Evolutionary conservation across 2,113 vertebrate species (phyloP), one percentile per base, ranked within the genome.

Genomic region (Plotosus lineatus): DNA sequence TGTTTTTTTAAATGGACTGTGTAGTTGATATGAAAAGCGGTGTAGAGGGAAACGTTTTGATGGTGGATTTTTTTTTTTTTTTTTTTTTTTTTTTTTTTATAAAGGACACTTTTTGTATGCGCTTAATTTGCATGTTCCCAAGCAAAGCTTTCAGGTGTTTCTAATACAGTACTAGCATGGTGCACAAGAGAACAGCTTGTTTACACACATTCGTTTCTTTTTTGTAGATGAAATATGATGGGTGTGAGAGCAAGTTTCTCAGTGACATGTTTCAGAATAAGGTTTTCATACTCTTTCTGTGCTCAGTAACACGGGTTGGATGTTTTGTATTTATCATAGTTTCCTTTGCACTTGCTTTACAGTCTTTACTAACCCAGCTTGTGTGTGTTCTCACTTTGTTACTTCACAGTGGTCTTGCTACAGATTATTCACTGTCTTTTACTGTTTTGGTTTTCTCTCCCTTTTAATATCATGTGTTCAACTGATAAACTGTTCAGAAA

Each of bases 211-310:
- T 71, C 46, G 75, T 88, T 87, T 93, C 83, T 91, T 63, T 91
- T 86, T 93, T 90, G 50, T 95, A 96, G 95, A 96, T 96, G 90
- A 95, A 90, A 92, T 95, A 92, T 95, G 94, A 93, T 93, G 90
- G 92, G 88, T 91, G 83, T 89, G 94, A 95, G 87, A 94, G 86
- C 87, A 91, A 94, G 83, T 91, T 95, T 55, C 94, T 95, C 92
- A 87, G 93, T 92, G 94, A 88, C 94, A 90, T 95, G 94, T 96
- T 97, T 95, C 94, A 90, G 82, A 90, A 94, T 88, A 95, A 97
- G 95, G 95, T 96, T 93, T 90, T 91, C 86, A 77, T 85, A 46
- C 89, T 90, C 87, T 85, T 53, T 89, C 84, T 83, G 75, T 78
- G 90, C 86, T 48, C 44, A 28, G 56, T 79, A 75, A 78, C 77